These are phyloP conservation scores for Spongilla lacustris DNA, from an alignment of 37 sponge, comb jelly and placozoan genomes.

Conservation along the genomic window DNA sequence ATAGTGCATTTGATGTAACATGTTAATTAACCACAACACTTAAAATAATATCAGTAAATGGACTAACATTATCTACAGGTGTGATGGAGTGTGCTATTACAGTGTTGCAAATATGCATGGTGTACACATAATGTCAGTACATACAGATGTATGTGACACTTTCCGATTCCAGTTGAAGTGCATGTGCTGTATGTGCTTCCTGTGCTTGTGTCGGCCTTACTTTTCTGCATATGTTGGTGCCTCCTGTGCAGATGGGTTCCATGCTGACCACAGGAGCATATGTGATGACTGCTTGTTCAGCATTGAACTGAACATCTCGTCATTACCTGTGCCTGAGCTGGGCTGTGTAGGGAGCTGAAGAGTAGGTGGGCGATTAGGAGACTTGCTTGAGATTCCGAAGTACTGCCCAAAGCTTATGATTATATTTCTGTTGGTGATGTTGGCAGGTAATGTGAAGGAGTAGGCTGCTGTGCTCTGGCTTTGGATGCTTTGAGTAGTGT, in stretches of 20 bases:
- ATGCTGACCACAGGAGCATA: neutral
- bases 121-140: no score
- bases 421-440: neutral
- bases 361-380: neutral
- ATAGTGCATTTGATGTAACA: no score
- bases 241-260: neutral
- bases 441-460: neutral
- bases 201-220: no score
- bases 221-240: neutral
- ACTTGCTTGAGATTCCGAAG: neutral
- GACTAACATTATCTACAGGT: no score
- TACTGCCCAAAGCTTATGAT: neutral
- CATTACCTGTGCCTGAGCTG: neutral
- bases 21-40: no score
- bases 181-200: neutral
- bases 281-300: neutral
- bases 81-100: no score
- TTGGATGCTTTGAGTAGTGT: neutral
- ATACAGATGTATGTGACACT: no score
- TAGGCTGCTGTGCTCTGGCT: neutral
- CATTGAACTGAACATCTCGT: neutral
- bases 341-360: neutral
- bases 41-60: no score
- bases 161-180: neutral
- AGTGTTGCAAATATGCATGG: no score